Evolutionary conservation across 2,888 invertebrate genomes (phyloP), one percentile per base, ranked within the genome.

Genomic region (Drosophila maculinotata): DNA sequence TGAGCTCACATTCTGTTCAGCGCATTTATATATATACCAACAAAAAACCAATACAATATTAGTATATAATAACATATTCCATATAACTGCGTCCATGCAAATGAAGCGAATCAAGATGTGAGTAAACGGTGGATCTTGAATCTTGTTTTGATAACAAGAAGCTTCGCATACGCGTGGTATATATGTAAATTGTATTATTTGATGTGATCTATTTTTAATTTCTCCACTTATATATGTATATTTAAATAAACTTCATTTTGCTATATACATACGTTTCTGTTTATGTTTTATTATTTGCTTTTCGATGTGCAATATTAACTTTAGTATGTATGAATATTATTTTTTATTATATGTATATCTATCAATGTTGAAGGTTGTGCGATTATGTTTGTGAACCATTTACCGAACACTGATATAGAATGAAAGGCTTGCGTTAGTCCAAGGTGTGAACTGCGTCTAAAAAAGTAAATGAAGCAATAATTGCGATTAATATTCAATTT

Each of bases 161-260:
- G 73, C 65, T 59, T 57, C 39, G 75, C 69, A 42, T 42, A 42
- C 41, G 48, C 76, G 53, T 54, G 59, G 75, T 59, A 44, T 45
- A 72, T 77, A 56, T 87, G 72, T 78, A 71, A 81, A 87, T 81
- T 81, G 81, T 81, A 81, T 81, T 81, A 81, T 81, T 79, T 84
- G 72, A 81, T 81, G 81, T 81, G 81, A 81, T 81, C 75, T 80
- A 87, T 87, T 81, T 87, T 75, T 81, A 81, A 81, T 81, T 81
- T 87, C 42, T 76, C 59, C 59, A 65, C 56, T 64, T 71, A 76
- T 76, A 76, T 76, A 66, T 62, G 48, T 60, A 69, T 69, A 73
- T 59, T 78, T 63, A 76, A 80, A 81, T 74, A 80, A 77, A 80
- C 44, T 84, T 80, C 53, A 59, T 80, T 80, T 83, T 80, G 66